These are phyloP conservation scores for Saturnia pavonia DNA, from an alignment of 2,888 invertebrate genomes.

Conservation along the genomic window DNA sequence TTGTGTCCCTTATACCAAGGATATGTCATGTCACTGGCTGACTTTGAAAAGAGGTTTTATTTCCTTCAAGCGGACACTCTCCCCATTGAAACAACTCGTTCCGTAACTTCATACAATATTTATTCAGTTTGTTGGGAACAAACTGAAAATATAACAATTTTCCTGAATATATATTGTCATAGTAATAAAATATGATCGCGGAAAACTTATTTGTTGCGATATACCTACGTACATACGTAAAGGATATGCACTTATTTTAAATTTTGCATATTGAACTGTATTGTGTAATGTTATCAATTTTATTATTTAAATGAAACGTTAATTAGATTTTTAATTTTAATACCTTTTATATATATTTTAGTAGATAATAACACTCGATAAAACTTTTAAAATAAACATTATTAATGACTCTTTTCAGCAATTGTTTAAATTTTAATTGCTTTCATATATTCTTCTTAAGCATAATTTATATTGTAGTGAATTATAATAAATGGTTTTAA, in stretches of 20 bases:
- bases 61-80: slow-evolving; percentile 57
- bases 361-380: neutral
- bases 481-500: neutral
- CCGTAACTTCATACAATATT: slow-evolving; percentile 65
- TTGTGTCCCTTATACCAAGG: slow-evolving; percentile 59
- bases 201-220: slow-evolving; percentile 7
- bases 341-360: neutral
- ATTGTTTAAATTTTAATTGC: neutral
- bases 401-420: neutral
- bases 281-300: neutral
- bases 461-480: neutral
- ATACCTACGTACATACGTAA: neutral
- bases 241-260: neutral
- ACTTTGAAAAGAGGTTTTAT: slow-evolving; percentile 53
- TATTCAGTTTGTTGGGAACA: slow-evolving; percentile 46
- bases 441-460: too few species aligned
- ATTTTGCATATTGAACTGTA: neutral
- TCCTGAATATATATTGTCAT: neutral
- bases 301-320: neutral
- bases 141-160: too few species aligned
- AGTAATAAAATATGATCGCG: neutral
- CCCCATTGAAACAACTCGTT: slow-evolving; percentile 63
- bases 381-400: neutral
- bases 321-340: neutral
- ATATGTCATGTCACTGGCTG: slow-evolving; percentile 42